These are phyloP conservation scores for Drosophila lacertosa DNA, from an alignment of 1,140 invertebrate genomes.

Conservation along the genomic window DNA sequence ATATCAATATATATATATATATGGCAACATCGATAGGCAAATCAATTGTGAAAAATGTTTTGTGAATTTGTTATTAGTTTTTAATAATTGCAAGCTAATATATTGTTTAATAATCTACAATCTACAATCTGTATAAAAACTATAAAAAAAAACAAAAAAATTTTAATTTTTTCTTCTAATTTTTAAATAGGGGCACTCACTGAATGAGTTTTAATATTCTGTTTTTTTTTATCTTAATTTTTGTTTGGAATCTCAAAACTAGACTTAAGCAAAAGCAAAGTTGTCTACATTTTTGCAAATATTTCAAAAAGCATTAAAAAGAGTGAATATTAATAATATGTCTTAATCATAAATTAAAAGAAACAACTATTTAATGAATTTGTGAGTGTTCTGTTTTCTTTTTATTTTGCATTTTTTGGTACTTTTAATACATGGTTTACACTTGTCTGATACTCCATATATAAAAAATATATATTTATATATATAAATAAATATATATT, in stretches of 20 bases:
- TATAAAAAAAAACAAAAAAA: not conserved
- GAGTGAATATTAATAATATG: conserved; percentile 2
- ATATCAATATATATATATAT: conserved; percentile 5
- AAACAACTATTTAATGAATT: not conserved
- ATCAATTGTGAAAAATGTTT: conserved; percentile 16
- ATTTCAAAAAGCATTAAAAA: not conserved
- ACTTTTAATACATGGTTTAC: not conserved
- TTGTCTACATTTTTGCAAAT: not conserved
- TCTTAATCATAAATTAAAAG: conserved; percentile 7
- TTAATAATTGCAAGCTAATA: conserved; percentile 30
- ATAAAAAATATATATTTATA: no score
- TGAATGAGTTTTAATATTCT: no score
- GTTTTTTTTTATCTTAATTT: conserved; percentile 6
- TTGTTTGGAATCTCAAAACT: conserved; percentile 9
- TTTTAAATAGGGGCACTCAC: conserved; percentile 5
- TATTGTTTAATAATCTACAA: conserved; percentile 22
- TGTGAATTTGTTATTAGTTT: conserved; percentile 61
- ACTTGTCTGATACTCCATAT: no score
- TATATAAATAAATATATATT: not conserved
- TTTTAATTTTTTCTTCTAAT: not conserved
- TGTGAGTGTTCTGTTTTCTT: not conserved
- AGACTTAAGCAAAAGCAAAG: not conserved
- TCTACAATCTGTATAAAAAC: conserved; percentile 11
- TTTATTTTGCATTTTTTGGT: not conserved
- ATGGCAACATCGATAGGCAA: not conserved